Percentiles rank a stretch among this genome's conserved stretches.
These are phyloP conservation scores for Henricia sp. DNA, from an alignment of 53 echinoderm and acorn worm species.

Conservation along the genomic window DNA sequence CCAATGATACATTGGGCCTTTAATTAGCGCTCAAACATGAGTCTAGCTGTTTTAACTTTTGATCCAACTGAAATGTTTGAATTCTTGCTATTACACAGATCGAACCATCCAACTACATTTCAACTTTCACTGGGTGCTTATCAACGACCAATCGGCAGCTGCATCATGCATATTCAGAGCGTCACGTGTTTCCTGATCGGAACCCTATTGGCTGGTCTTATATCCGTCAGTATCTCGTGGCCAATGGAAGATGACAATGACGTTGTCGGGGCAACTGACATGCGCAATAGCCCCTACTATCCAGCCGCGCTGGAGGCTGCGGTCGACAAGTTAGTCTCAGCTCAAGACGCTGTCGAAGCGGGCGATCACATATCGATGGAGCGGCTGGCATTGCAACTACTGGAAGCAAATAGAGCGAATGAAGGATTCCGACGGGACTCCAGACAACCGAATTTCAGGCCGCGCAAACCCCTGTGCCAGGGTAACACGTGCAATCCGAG, in stretches of 20 bases:
- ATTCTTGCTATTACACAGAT: background rate
- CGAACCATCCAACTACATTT: too few species aligned
- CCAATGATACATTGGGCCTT: too few species aligned
- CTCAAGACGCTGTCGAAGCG: background rate
- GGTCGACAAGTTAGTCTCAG: background rate
- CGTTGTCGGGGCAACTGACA: background rate
- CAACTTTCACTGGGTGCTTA: too few species aligned
- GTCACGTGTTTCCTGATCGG: constrained; percentile 33
- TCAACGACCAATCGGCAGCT: background rate
- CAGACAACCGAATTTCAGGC: constrained; percentile 3
- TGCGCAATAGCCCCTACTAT: background rate
- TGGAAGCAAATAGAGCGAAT: constrained; percentile 10
- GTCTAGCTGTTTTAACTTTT: too few species aligned
- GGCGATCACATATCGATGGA: constrained; percentile 6
- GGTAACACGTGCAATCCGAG: constrained; percentile 38
- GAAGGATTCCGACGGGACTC: constrained; percentile 28
- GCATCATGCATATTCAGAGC: constrained; percentile 45
- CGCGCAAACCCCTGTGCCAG: constrained; percentile 23
- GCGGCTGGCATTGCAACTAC: constrained; percentile 16
- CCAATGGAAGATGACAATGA: background rate
- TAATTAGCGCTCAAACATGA: too few species aligned
- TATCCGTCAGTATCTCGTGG: background rate
- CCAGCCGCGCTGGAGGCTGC: constrained; percentile 4
- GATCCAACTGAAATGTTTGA: too few species aligned
- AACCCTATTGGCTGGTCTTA: constrained; percentile 6